Base-by-base conservation (phyloP, 2,888 invertebrate genomes). In the Coelinius sp. region DNA sequence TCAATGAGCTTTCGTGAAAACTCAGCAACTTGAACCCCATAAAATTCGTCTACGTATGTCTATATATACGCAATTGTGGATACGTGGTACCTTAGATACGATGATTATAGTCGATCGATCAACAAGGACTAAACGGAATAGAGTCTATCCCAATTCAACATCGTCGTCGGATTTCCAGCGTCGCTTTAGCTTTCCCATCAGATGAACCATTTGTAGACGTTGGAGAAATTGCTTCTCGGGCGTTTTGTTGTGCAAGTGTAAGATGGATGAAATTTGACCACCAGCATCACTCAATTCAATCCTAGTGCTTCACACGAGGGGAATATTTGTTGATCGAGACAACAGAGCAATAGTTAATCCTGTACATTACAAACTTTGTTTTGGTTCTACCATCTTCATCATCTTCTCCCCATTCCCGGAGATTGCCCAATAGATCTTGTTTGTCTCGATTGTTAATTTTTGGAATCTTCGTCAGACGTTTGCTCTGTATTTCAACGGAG, bases 21-120 rank as follows among this genome's bases (percentile, higher is more conserved):
- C 14, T 56, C 56, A 17, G 7, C 17, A 56, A 8, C 7, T 17
- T 8, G 1, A 14, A 1, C 20, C 7, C 3, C 17, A 49, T 20
- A 2, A 22, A 10, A 27, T 20, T 20, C 22, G 20, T 59, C 17
- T 49, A n/a, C 20, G 20, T 35, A 59, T 59, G 20, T 59, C 31
- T 31, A 35, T 59, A 31, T 17, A 49, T 49, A 8, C 10, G 31
- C 17, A 59, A 59, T 59, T 31, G 59, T 59, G 35, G 59, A 31
- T 2, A 59, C 17, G 38, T 38, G 44, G 38, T 59, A 68, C 65
- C 59, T 73, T 71, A 73, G 68, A 75, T 75, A 46, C 56, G 63
- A 66, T 66, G 73, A 76, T 75, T 74, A 72, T 72, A 64, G 66
- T 73, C 71, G 71, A 77, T 77, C 73, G 76, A 59, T 62, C 75